Conservation (phyloP, 1,140 invertebrate species). For the Zaprionus camerounensis region DNA sequence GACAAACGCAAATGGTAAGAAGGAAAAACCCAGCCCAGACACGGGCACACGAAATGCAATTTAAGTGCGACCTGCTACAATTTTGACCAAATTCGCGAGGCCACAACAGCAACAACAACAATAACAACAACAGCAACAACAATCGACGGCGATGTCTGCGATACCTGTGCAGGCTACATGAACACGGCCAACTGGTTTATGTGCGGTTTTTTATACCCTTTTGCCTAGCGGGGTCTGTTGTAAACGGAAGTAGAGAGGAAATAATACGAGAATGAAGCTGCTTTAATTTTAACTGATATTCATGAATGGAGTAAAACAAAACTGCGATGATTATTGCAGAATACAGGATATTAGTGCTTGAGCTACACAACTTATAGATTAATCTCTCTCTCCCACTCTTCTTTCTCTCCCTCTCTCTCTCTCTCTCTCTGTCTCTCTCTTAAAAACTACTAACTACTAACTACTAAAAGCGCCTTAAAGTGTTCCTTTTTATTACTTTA, state of each 20-base stretch:
- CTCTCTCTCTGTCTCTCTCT: too few relatives aligned
- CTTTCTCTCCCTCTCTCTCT: too few relatives aligned
- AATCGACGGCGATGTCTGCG: constrained; percentile 15
- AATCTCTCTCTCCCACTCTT: too few relatives aligned
- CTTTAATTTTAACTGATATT: not conserved
- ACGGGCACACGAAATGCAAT: constrained; percentile 56
- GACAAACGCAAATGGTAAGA: not conserved
- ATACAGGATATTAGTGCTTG: too few relatives aligned
- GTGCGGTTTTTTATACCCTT: constrained; percentile 22
- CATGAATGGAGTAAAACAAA: not conserved
- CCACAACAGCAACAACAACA: constrained; percentile 17
- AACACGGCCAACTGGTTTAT: constrained; percentile 61
- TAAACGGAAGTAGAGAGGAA: not conserved
- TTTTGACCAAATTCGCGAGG: constrained; percentile 66
- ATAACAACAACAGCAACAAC: constrained; percentile 16
- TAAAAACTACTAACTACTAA: too few relatives aligned
- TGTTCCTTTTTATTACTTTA: too few relatives aligned
- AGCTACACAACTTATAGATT: too few relatives aligned
- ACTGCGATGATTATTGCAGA: too few relatives aligned
- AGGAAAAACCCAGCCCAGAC: constrained; percentile 34
- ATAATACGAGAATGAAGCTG: not conserved
- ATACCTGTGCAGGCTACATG: constrained; percentile 35
- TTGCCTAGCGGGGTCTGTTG: not conserved
- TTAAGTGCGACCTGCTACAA: constrained; percentile 56
- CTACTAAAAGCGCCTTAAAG: too few relatives aligned